Conservation (phyloP, 2,888 invertebrate genomes). For the Ornithoptera alexandrae region DNA sequence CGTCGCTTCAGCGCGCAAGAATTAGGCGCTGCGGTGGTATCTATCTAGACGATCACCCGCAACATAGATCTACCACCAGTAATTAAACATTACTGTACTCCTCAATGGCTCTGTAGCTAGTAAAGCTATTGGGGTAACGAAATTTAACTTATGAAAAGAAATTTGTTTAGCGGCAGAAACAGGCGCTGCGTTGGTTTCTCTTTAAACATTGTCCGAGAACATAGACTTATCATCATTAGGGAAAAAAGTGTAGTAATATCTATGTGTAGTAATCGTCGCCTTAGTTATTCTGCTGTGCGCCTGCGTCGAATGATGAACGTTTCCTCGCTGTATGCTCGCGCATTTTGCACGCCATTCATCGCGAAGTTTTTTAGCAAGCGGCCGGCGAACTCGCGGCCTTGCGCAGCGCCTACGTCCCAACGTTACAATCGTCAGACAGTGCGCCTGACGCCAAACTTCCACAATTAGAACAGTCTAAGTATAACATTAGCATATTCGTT, state of each 20-base stretch:
- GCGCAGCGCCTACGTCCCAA: slow-evolving; percentile 59
- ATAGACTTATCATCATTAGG: no score
- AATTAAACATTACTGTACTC: no score
- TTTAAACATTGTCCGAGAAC: no score
- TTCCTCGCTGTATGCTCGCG: slow-evolving; percentile 42
- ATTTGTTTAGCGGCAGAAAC: no score
- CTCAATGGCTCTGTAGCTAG: no score
- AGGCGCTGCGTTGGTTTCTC: no score
- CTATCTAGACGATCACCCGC: no score
- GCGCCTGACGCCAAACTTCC: slow-evolving; percentile 50
- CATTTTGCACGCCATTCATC: slow-evolving; percentile 71
- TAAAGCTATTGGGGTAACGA: no score
- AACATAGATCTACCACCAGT: no score
- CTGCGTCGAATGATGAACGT: slow-evolving; percentile 9
- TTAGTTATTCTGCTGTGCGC: slow-evolving; percentile 16
- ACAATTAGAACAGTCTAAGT: slow-evolving; percentile 58
- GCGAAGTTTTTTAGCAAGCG: slow-evolving; percentile 61
- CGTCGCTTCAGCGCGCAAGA: no score
- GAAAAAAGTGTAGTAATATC: neutral
- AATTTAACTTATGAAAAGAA: no score
- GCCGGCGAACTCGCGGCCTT: slow-evolving; percentile 72
- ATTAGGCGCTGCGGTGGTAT: no score
- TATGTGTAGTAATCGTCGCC: neutral
- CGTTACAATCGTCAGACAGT: slow-evolving; percentile 42
- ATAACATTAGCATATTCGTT: slow-evolving; percentile 35